Evolutionary conservation across 2,888 invertebrate species (phyloP), one percentile per base, ranked within the genome.

Genomic region (Brachylomia viminalis): DNA sequence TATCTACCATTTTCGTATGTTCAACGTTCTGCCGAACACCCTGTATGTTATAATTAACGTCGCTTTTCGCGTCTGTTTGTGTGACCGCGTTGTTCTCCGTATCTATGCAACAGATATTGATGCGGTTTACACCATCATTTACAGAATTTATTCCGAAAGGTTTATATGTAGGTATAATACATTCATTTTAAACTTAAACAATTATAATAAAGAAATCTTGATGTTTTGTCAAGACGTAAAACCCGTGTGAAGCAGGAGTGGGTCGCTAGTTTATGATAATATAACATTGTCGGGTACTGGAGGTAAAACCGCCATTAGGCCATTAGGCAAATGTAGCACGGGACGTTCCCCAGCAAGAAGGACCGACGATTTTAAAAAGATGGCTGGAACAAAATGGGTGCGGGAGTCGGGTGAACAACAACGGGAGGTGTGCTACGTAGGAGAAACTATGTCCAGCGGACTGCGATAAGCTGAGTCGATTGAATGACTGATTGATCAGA

Each of bases 401-500:
- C 5, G 20, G 20, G 15, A 17, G 8, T 15, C 30, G 1, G 7
- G 20, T 52, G n/a, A 17, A 27, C 3, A 17, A 20, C 17, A 67
- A n/a, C 47, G 7, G 33, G 23, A 0, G 13, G n/a, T 33, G 11
- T n/a, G 23, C 11, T 0, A 27, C 6, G 2, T 27, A n/a, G n/a
- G 27, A 30, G 49, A 30, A 6, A 27, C 11, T 49, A 17, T 59
- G 17, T 45, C 42, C 15, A 59, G 11, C 49, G 23, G 13, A 56
- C 38, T 56, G 7, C 56, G 68, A 49, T 59, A 58, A 33, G 58
- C 23, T 5, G 23, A 23, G 38, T 49, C 58, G 49, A 58, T 70
- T 72, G 7, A 45, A 45, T 45, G 20, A 45, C 13, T 73, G 73
- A 47, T 58, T 72, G 77, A 77, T 65, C 80, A 73, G 13, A 75